These are phyloP conservation scores for Melanotaenia boesemani DNA, from an alignment of 2,797 vertebrate species.

Conservation along the genomic window DNA sequence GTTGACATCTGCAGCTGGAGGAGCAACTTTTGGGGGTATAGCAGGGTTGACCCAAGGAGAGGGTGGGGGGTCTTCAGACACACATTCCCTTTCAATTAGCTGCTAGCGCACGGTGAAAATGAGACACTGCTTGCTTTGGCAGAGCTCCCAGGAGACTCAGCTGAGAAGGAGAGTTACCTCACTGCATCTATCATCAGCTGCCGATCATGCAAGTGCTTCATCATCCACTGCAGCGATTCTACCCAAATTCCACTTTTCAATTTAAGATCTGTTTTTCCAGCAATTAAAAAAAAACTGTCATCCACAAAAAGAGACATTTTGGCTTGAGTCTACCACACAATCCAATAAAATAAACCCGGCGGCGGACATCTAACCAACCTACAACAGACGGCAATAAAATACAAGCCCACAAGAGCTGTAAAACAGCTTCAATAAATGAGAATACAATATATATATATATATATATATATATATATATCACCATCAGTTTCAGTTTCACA, in stretches of 20 bases:
- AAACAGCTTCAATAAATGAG: constrained; percentile 58
- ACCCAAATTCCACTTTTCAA: neutral
- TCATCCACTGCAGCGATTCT: neutral
- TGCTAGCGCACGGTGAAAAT: constrained; percentile 35
- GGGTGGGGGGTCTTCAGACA: constrained; percentile 2
- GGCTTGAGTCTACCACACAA: constrained; percentile 26
- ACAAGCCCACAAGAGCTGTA: constrained; percentile 60
- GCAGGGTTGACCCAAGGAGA: neutral
- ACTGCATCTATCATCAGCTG: constrained; percentile 20
- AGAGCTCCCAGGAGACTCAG: constrained; percentile 31
- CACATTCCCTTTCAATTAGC: constrained; percentile 49
- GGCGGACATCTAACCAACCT: constrained; percentile 50
- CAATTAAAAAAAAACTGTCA: constrained; percentile 6
- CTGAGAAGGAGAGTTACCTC: constrained; percentile 29
- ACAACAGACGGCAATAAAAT: constrained; percentile 62
- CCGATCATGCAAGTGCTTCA: constrained; percentile 15
- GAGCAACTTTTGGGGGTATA: neutral
- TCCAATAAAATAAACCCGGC: constrained; percentile 57
- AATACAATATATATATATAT: constrained; percentile 8
- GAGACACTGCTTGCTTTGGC: constrained; percentile 32
- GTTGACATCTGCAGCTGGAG: constrained; percentile 36
- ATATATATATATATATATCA: neutral
- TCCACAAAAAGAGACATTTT: constrained; percentile 28
- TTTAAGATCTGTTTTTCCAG: constrained; percentile 12
- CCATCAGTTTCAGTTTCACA: constrained; percentile 31